Percentiles rank a stretch among this genome's conserved stretches.
Evolutionary conservation across 1,140 invertebrate genomes (phyloP).

Genomic region (Eubasilissa regina): DNA sequence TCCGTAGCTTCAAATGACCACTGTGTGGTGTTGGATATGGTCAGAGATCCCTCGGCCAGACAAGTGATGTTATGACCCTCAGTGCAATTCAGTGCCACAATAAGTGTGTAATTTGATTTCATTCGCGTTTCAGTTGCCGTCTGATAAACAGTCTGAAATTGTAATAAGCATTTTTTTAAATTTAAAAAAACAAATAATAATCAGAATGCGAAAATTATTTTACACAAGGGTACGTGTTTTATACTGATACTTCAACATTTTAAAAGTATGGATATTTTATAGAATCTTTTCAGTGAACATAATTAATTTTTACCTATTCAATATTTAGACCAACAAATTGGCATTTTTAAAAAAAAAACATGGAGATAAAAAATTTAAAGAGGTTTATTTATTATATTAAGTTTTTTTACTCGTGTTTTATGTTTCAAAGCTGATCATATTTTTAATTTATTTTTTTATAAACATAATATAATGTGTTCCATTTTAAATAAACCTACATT

Average conservation of each 20-base stretch:
- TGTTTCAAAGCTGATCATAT: too few relatives aligned
- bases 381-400: too few relatives aligned
- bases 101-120: slow-evolving; percentile 34
- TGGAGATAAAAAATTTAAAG: too few relatives aligned
- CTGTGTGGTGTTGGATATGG: slow-evolving; percentile 11
- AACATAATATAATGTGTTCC: too few relatives aligned
- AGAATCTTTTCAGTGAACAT: not conserved
- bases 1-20: slow-evolving; percentile 34
- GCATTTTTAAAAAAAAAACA: too few relatives aligned
- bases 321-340: too few relatives aligned
- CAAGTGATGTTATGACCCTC: not conserved
- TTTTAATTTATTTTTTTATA: too few relatives aligned
- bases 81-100: slow-evolving; percentile 33
- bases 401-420: too few relatives aligned
- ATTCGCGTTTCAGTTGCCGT: slow-evolving; percentile 52
- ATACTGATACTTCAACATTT: not conserved
- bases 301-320: too few relatives aligned
- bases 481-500: too few relatives aligned
- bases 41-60: slow-evolving; percentile 2
- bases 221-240: not conserved
- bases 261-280: not conserved
- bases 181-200: not conserved
- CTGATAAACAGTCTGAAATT: slow-evolving; percentile 43
- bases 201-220: not conserved
- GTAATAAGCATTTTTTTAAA: slow-evolving; percentile 11